Evolutionary conservation across 1,140 invertebrate genomes (phyloP).

Genomic region (Ceratina japonica): DNA sequence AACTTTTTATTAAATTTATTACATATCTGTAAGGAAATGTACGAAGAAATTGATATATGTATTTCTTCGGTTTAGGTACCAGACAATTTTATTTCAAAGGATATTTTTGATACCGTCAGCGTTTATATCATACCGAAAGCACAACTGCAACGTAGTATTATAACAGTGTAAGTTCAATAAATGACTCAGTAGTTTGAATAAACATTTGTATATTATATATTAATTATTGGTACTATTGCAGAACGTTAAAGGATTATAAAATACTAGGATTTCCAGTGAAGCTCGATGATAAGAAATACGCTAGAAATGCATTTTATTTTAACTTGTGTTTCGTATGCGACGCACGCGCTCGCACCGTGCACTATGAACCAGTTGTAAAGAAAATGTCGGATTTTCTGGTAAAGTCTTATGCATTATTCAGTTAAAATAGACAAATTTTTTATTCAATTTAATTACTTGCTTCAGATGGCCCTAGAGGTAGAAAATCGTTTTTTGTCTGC

Average conservation of each 20-base stretch:
- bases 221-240: slow-evolving; percentile 72
- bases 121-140: slow-evolving; percentile 97
- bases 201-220: slow-evolving; percentile 8
- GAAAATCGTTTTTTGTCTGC: slow-evolving; percentile 89
- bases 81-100: slow-evolving; percentile 94
- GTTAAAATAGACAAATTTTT: slow-evolving; percentile 2
- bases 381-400: slow-evolving; percentile 95
- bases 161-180: slow-evolving; percentile 88
- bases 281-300: slow-evolving; percentile 94
- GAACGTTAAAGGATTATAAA: slow-evolving; percentile 90
- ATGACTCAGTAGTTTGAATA: slow-evolving; percentile 8
- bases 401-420: slow-evolving; percentile 64
- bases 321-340: slow-evolving; percentile 98
- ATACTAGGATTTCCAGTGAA: slow-evolving; percentile 95
- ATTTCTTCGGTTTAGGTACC: slow-evolving; percentile 83
- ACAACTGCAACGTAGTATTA: slow-evolving; percentile 91
- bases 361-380: slow-evolving; percentile 95
- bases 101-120: slow-evolving; percentile 95
- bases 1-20: background rate
- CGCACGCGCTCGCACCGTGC: slow-evolving; percentile 90
- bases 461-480: slow-evolving; percentile 88
- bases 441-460: slow-evolving; percentile 19
- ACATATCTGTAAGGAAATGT: background rate
- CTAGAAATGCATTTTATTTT: slow-evolving; percentile 96
- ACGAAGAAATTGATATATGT: slow-evolving; percentile 17